Evolutionary conservation across 2,797 vertebrate species (phyloP).

Genomic region (Phataginus tetradactyla): DNA sequence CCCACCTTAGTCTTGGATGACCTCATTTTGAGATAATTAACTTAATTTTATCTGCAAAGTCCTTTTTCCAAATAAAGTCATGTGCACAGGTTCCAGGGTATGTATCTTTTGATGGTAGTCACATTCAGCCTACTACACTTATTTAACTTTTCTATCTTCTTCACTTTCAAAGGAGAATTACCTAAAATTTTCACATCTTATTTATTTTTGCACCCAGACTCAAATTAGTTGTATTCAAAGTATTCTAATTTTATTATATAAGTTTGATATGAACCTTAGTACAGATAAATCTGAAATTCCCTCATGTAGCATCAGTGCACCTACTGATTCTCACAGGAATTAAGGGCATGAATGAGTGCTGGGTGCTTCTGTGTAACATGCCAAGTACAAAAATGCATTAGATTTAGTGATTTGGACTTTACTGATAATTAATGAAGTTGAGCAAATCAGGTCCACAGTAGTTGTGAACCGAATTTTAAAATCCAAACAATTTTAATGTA

Average conservation of each 20-base stretch:
- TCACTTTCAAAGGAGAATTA: neutral
- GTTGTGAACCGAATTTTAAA: constrained; percentile 38
- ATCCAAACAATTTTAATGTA: neutral
- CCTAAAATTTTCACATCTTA: neutral
- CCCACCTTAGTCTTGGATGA: neutral
- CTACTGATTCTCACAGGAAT: neutral
- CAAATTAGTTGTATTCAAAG: neutral
- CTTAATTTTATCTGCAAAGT: neutral
- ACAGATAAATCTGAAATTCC: neutral
- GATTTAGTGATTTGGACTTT: constrained; percentile 17
- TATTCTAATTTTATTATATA: neutral
- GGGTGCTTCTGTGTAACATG: neutral
- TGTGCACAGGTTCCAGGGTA: neutral
- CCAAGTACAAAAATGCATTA: neutral
- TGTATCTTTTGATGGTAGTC: neutral
- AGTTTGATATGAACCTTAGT: neutral
- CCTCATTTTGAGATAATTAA: neutral
- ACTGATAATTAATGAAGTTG: constrained; percentile 26
- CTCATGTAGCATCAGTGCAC: neutral
- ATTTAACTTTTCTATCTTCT: neutral
- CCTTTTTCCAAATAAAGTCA: neutral
- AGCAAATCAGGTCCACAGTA: neutral
- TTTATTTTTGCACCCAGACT: neutral
- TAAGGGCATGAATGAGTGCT: neutral
- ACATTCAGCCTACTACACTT: neutral